phyloP scores from a whole-genome alignment of 2,113 vertebrate species.

The Fulica atra region DNA sequence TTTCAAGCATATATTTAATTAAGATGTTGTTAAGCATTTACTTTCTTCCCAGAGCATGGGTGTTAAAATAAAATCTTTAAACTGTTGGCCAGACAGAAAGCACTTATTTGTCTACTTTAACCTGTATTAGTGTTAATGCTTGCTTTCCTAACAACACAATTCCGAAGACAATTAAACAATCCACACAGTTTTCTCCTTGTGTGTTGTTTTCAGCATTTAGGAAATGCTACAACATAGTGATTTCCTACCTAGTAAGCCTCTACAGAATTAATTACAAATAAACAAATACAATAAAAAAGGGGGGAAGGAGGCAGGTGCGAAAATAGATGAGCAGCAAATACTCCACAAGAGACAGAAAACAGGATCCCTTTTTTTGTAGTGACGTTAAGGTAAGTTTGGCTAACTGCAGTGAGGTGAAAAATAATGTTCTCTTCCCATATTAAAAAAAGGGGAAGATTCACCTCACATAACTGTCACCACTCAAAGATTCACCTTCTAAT shows the following conservation, averaged over 20 bases:
- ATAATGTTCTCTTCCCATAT: neutral
- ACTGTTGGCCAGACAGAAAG: neutral
- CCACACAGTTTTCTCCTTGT: neutral
- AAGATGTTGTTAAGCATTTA: neutral
- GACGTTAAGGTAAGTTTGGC: neutral
- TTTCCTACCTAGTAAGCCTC: neutral
- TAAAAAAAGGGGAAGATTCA: neutral
- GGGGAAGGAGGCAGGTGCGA: neutral
- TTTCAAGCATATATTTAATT: neutral
- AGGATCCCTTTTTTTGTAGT: neutral
- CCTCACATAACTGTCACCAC: accelerated
- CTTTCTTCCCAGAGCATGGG: neutral
- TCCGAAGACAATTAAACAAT: neutral
- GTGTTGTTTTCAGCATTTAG: neutral
- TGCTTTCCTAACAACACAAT: neutral
- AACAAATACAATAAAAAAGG: neutral
- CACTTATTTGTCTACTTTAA: neutral
- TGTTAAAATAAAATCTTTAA: neutral
- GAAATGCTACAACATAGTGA: neutral
- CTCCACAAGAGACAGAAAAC: neutral
- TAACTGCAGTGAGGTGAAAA: neutral
- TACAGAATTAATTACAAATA: neutral
- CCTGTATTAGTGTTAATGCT: neutral
- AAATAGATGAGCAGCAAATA: neutral
- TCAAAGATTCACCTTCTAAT: neutral